Percentiles rank a stretch among this genome's conserved stretches.
Conservation (phyloP, 1,140 invertebrate genomes). For the Heliconius hermathena region DNA sequence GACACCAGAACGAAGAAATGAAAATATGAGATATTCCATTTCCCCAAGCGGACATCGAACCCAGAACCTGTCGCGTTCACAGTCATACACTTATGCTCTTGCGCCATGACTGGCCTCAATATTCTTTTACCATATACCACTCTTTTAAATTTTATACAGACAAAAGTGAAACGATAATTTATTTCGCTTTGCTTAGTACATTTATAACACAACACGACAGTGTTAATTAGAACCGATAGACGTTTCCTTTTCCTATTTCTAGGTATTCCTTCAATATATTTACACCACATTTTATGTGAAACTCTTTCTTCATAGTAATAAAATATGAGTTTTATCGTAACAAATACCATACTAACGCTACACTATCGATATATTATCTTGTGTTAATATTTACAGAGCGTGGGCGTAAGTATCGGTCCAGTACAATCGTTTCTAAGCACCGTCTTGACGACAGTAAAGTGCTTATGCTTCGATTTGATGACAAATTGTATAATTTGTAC, state of each 20-base stretch:
- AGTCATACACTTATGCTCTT: too few relatives aligned
- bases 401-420: conserved; percentile 69
- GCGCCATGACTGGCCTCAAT: too few relatives aligned
- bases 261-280: conserved; percentile 2
- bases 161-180: too few relatives aligned
- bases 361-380: conserved; percentile 57
- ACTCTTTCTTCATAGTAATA: conserved; percentile 33
- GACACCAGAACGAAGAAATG: too few relatives aligned
- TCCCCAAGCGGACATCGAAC: too few relatives aligned
- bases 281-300: not conserved
- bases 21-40: too few relatives aligned
- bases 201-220: not conserved
- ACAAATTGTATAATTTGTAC: conserved; percentile 58
- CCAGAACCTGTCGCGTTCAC: too few relatives aligned
- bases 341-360: conserved; percentile 69
- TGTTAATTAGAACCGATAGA: not conserved
- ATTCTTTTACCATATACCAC: too few relatives aligned
- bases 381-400: conserved; percentile 73
- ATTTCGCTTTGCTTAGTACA: not conserved
- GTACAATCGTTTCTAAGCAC: conserved; percentile 59
- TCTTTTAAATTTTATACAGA: not conserved
- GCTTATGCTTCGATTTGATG: conserved; percentile 48
- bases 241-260: not conserved
- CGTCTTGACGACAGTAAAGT: conserved; percentile 48
- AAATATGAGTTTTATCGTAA: conserved; percentile 59